phyloP scores from a whole-genome alignment of 2,113 vertebrate genomes.

The Bubo scandiacus region DNA sequence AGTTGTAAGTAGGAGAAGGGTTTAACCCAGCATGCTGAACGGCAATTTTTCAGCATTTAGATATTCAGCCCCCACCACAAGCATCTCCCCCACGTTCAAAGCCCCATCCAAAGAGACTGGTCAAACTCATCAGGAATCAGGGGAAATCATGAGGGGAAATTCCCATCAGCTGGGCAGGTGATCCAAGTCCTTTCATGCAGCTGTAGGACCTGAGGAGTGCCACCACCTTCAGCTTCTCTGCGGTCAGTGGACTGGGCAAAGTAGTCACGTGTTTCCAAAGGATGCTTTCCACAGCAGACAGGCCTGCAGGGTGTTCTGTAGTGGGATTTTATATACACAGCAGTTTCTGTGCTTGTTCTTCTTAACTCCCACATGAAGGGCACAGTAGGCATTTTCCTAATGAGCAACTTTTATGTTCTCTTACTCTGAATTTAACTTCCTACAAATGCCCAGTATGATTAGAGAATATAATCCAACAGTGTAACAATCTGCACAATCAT shows the following conservation, averaged over 20 bases:
- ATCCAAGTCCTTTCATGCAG: not conserved
- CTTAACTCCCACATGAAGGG: not conserved
- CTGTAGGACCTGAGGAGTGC: not conserved
- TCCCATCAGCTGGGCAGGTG: rapidly evolving
- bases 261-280: not conserved
- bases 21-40: not conserved
- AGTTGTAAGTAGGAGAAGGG: not conserved
- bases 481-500: not conserved
- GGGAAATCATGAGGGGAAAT: not conserved
- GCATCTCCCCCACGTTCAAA: not conserved
- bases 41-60: not conserved
- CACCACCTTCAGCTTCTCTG: not conserved
- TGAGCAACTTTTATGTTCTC: not conserved
- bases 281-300: not conserved
- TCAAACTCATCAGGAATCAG: not conserved
- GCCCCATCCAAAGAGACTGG: not conserved
- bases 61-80: not conserved
- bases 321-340: not conserved
- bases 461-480: not conserved
- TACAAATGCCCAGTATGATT: not conserved
- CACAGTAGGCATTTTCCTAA: not conserved
- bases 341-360: not conserved
- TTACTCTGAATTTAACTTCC: not conserved
- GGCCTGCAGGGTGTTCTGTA: not conserved
- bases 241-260: not conserved